Percentiles rank a stretch among this genome's conserved stretches.
Evolutionary conservation across 2,113 vertebrate species (phyloP).

Genomic region (Trematomus loennbergii): DNA sequence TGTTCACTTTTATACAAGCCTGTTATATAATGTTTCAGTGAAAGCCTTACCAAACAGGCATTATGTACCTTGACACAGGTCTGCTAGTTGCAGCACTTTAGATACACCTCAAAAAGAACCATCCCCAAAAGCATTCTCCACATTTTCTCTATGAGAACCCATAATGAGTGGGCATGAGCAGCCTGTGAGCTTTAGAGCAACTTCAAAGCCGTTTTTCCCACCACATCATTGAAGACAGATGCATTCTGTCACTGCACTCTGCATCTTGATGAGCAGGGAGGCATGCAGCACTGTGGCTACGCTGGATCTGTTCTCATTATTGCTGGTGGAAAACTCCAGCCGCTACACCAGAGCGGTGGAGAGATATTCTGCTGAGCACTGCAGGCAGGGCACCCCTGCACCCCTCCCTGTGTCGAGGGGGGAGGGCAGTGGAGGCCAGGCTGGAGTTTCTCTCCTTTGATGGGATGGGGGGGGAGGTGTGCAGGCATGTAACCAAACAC

Average conservation of each 20-base stretch:
- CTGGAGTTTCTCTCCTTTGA: constrained; percentile 72
- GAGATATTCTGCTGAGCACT: constrained; percentile 77
- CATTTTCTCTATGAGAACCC: constrained; percentile 43
- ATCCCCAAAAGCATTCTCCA: constrained; percentile 33
- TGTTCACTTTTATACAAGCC: neutral
- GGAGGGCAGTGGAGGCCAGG: constrained; percentile 37
- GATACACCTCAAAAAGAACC: neutral
- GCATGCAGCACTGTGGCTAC: constrained; percentile 29
- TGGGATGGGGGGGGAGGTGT: constrained; percentile 57
- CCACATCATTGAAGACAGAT: constrained; percentile 51
- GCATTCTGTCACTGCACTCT: constrained; percentile 6
- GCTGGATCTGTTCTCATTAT: constrained; percentile 44
- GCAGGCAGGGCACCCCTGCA: constrained; percentile 60
- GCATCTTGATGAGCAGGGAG: constrained; percentile 31
- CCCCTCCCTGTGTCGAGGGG: constrained; percentile 39
- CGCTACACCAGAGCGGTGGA: constrained; percentile 53
- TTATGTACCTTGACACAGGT: neutral
- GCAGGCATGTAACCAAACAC: constrained; percentile 75
- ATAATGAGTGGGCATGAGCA: constrained; percentile 38
- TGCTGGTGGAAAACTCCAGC: constrained; percentile 76
- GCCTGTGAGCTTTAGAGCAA: constrained; percentile 11
- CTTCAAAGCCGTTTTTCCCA: constrained; percentile 22
- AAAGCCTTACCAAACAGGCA: neutral
- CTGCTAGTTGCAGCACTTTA: constrained; percentile 1
- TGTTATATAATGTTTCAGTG: neutral